Conservation (phyloP, 2,888 invertebrate genomes). For the Athalia cordata region DNA sequence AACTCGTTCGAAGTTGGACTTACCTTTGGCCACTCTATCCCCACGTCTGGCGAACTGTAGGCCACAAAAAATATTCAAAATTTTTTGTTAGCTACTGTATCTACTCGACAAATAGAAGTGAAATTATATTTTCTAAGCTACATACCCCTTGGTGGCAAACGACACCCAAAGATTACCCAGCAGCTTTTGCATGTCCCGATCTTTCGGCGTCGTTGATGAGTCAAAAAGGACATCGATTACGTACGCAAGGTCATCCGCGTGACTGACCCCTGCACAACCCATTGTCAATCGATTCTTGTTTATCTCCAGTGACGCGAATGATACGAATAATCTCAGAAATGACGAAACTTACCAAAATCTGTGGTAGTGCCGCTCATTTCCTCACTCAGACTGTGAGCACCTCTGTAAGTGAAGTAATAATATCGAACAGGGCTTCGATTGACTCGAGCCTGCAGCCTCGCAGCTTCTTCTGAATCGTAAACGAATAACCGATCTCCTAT, state of each 20-base stretch:
- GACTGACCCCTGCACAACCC: conserved; percentile 77
- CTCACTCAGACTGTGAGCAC: conserved; percentile 77
- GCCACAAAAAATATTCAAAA: conserved; percentile 44
- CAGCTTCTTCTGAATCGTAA: conserved; percentile 78
- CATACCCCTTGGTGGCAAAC: conserved; percentile 77
- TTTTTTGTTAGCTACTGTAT: neutral
- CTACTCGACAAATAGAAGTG: no score
- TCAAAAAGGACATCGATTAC: conserved; percentile 73
- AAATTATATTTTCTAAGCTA: neutral
- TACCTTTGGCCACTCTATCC: conserved; percentile 75
- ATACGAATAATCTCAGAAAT: neutral
- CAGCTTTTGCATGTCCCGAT: conserved; percentile 75
- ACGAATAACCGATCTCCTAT: conserved; percentile 81
- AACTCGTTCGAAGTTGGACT: conserved; percentile 73
- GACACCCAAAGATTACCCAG: conserved; percentile 77
- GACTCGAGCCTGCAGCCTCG: conserved; percentile 77
- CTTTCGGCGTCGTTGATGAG: conserved; percentile 71
- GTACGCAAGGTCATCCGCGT: conserved; percentile 78
- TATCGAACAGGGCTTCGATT: conserved; percentile 79
- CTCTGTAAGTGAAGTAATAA: conserved; percentile 80
- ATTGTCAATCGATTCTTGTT: neutral
- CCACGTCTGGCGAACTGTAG: conserved; percentile 73
- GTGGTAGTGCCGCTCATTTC: conserved; percentile 75
- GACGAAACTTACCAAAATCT: conserved; percentile 75
- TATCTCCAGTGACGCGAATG: neutral